Conservation (phyloP, 2,888 invertebrate genomes). For the Euspilapteryx auroguttella region DNA sequence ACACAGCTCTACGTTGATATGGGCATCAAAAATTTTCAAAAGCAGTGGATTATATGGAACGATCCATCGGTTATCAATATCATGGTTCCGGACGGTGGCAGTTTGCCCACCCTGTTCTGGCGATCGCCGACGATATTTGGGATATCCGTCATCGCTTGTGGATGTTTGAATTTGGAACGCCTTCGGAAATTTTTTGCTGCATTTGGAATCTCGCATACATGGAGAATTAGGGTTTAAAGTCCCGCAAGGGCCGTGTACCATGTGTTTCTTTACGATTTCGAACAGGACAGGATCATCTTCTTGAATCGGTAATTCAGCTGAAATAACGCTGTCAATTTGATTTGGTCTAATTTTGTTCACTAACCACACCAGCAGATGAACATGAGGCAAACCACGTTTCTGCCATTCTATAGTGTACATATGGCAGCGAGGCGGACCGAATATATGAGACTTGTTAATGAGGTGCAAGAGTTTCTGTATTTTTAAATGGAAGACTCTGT, state of each 20-base stretch:
- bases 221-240: background rate
- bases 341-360: background rate
- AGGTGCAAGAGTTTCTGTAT: slow-evolving; percentile 7
- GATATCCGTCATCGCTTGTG: background rate
- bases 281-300: background rate
- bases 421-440: slow-evolving; percentile 9
- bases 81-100: background rate
- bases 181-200: background rate
- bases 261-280: background rate
- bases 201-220: background rate
- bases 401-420: slow-evolving; percentile 11
- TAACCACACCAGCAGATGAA: background rate
- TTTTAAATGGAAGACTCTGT: slow-evolving; percentile 9
- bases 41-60: background rate
- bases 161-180: background rate
- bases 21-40: background rate
- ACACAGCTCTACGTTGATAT: background rate
- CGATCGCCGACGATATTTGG: background rate
- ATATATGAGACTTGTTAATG: slow-evolving; percentile 7
- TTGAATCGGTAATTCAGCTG: background rate
- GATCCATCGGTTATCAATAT: background rate
- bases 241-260: background rate
- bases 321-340: background rate
- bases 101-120: background rate
- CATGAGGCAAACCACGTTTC: slow-evolving; percentile 10